These are phyloP conservation scores for Athrips mouffetella DNA, from an alignment of 2,888 invertebrate genomes.

Conservation along the genomic window DNA sequence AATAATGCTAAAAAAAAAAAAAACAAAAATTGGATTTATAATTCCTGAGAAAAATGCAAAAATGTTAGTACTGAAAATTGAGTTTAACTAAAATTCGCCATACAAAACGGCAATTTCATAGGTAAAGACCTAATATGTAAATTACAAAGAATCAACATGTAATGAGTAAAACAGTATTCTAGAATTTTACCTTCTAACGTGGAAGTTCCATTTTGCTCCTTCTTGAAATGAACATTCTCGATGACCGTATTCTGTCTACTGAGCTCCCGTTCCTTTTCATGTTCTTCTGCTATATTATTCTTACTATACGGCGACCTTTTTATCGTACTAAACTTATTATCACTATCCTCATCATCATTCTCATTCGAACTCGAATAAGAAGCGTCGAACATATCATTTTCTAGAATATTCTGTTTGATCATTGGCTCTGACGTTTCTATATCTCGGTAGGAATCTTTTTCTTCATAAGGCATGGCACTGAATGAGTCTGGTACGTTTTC, in stretches of 20 bases:
- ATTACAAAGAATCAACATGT: too few relatives aligned
- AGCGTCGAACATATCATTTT: slow-evolving; percentile 72
- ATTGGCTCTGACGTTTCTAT: slow-evolving; percentile 54
- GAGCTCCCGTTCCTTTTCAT: slow-evolving; percentile 48
- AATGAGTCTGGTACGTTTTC: slow-evolving; percentile 60
- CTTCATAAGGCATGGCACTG: slow-evolving; percentile 58
- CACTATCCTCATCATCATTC: slow-evolving; percentile 80
- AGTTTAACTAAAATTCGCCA: too few relatives aligned
- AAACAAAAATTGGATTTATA: too few relatives aligned
- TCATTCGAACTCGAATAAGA: slow-evolving; percentile 75
- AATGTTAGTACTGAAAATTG: too few relatives aligned
- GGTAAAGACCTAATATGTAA: too few relatives aligned
- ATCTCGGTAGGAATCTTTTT: slow-evolving; percentile 46
- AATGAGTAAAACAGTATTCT: too few relatives aligned
- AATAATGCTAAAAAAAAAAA: too few relatives aligned
- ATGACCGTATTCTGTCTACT: slow-evolving; percentile 72
- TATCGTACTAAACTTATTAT: slow-evolving; percentile 85
- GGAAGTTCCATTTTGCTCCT: slow-evolving; percentile 63
- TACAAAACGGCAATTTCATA: too few relatives aligned
- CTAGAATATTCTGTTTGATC: slow-evolving; percentile 73
- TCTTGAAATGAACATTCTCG: slow-evolving; percentile 69
- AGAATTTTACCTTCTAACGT: slow-evolving; percentile 21
- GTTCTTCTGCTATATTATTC: slow-evolving; percentile 51
- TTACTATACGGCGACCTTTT: slow-evolving; percentile 83
- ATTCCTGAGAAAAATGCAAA: too few relatives aligned